Evolutionary conservation across 2,113 vertebrate species (phyloP), one percentile per base, ranked within the genome.

Genomic region (Vulpes lagopus): DNA sequence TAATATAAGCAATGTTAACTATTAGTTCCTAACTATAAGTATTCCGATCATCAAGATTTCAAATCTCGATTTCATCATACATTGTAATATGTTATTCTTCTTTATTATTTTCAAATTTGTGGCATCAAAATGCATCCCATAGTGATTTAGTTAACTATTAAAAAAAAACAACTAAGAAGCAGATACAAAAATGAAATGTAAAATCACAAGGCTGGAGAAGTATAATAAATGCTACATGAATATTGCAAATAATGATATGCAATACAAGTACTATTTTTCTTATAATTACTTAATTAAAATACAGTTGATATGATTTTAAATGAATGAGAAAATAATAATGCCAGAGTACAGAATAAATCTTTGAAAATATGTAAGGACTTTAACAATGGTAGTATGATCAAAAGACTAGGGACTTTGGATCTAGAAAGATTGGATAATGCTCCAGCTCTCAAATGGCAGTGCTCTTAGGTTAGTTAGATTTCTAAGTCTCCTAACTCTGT

Each of bases 101-200:
- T 71, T 91, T 27, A 62, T 79, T n/a, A 86, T 87, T 62, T 90
- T 95, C 9, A 27, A 30, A 60, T 89, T 64, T 86, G 64, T 78
- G 27, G 5, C 19, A 87, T 23, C n/a, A 2, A 51, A 74, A 62
- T 67, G 8, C 5, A 89, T 55, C 8, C 17, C 27, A 89, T 1
- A 94, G 57, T 90, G 23, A 92, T 38, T 55, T 69, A 51, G 32
- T 67, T 82, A 16, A 9, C 0, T 38, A 23, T 57, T 87, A 89
- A 80, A 85, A 32, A 85, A 32, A 83, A 27, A 60, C 92, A 78
- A 78, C 5, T 87, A 89, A 82, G 11, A n/a, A 74, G 11, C 5
- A 92, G 5, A 92, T 83, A 19, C 15, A 83, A 85, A 94, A 94
- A 90, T 90, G 80, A 96, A 92, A 92, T 15, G 1, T 8, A 32